Base-by-base conservation (phyloP, 2,797 vertebrate genomes). In the Labeo calbasu region DNA sequence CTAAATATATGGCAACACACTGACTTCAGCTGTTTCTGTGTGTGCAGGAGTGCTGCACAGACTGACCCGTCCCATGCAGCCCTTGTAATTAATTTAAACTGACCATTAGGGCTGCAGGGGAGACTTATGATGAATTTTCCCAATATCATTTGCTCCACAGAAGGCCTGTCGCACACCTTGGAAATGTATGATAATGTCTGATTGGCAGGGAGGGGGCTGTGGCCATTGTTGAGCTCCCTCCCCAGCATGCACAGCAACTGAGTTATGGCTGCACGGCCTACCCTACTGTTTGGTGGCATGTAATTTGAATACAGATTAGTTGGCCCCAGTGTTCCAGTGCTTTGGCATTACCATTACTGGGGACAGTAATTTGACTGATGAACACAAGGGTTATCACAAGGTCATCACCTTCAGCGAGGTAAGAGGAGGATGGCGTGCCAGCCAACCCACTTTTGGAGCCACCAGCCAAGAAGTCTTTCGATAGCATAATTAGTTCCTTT, bases 301-400 rank as follows among this genome's bases (percentile, higher is more conserved):
- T 96, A 95, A 96, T 97, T 96, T 97, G 96, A 97, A 97, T 97
- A 96, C 95, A 96, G 96, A 97, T 97, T 96, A 97, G 96, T 95
- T 96, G 94, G 95, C 91, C 90, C 92, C 94, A 91, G 92, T 94
- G 95, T 95, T 96, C 96, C 94, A 90, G 95, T 95, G 95, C 94
- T 94, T 93, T 95, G 94, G 94, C 95, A 94, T 94, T 93, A 94
- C 94, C 94, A 95, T 96, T 95, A 95, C 94, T 89, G 93, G 92
- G 94, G 95, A 96, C 93, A 93, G 95, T 96, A 94, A 95, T 96
- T 94, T 97, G 96, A 97, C 96, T 94, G 94, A 97, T 96, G 95
- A 96, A 96, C 96, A 96, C 94, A 93, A 86, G 81, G 96, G 97
- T 97, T 97, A 98, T 96, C 95, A 93, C 96, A 97, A 97, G 96